These are phyloP conservation scores for Mimachlamys varia DNA, from an alignment of 2,888 invertebrate genomes.

Conservation along the genomic window DNA sequence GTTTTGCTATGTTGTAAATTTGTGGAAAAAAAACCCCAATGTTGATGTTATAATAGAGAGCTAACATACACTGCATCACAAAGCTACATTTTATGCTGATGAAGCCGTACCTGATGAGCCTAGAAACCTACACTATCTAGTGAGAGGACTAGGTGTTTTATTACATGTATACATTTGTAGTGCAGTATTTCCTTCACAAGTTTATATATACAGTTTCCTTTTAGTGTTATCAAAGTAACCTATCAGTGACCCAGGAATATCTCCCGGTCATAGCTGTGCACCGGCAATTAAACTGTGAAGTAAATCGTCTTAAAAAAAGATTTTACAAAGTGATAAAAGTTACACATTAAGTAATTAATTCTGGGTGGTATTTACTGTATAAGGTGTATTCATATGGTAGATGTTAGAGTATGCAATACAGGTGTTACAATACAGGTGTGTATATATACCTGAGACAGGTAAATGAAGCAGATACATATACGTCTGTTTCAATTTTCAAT, in stretches of 20 bases:
- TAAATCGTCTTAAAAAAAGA: not conserved
- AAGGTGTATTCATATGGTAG: not conserved
- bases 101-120: no score
- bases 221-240: not conserved
- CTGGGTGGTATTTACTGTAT: not conserved
- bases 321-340: slow-evolving; percentile 13
- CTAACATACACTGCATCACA: no score
- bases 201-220: not conserved
- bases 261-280: not conserved
- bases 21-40: no score
- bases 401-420: not conserved
- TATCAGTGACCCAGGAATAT: not conserved
- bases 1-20: no score
- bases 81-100: no score
- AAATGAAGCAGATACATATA: no score
- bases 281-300: not conserved
- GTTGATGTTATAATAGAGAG: no score
- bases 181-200: not conserved
- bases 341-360: not conserved
- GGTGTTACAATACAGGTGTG: not conserved
- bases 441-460: no score
- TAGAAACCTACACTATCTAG: not conserved
- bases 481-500: no score
- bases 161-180: not conserved
- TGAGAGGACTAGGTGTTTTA: not conserved